Evolutionary conservation across 2,797 vertebrate genomes (phyloP).

Genomic region (Enteromius anoplus): DNA sequence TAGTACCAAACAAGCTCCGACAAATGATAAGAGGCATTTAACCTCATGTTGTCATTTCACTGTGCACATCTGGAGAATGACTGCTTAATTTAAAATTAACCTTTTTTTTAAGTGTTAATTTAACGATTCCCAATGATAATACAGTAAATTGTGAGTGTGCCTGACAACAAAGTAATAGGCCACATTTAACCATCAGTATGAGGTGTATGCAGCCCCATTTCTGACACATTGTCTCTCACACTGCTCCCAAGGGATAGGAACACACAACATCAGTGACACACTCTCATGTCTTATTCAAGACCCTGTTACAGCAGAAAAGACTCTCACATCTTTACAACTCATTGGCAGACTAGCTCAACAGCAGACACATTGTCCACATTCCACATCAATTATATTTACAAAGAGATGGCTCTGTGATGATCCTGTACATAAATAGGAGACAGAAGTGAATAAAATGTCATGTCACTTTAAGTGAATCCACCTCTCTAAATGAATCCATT

Average conservation of each 20-base stretch:
- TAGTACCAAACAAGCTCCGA: conserved; percentile 26
- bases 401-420: not conserved
- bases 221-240: conserved; percentile 18
- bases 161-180: not conserved
- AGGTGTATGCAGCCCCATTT: not conserved
- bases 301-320: conserved; percentile 22
- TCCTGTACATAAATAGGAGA: not conserved
- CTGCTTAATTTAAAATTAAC: not conserved
- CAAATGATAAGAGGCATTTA: conserved; percentile 32
- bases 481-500: not conserved
- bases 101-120: not conserved
- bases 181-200: not conserved
- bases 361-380: not conserved
- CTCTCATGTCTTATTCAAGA: conserved; percentile 54
- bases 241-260: not conserved
- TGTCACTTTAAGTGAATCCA: not conserved
- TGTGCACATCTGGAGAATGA: not conserved
- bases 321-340: not conserved
- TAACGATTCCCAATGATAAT: not conserved
- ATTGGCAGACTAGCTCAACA: not conserved
- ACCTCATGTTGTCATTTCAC: not conserved
- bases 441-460: not conserved
- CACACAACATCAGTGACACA: not conserved
- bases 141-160: not conserved
- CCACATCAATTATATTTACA: not conserved